Base-by-base conservation (phyloP, 2,113 vertebrate species). In the Phyllostomus discolor region DNA sequence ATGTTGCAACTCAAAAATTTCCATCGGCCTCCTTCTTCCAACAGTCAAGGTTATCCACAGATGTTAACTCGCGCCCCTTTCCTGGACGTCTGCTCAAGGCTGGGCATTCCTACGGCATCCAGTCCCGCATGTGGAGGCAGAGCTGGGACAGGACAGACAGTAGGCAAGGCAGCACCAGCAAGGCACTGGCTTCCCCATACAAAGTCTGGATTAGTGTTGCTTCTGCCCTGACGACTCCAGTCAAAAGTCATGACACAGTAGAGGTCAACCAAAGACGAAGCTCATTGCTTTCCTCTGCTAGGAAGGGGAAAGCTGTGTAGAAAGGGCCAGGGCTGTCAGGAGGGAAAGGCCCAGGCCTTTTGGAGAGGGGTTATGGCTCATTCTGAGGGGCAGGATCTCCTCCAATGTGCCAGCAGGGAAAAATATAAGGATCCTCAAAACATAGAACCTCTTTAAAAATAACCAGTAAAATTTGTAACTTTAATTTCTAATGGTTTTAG, bases 401-500 rank as follows among this genome's bases (percentile, higher is more conserved):
- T 73, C 5, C 4, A 41, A 10, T 33, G 20, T 0, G 2, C 54
- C 75, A 22, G 57, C 70, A 94, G 48, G 20, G 41, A n/a, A 94
- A 88, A 52, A 80, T 16, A 2, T 38, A 31, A 75, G 46, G 28
- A 70, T 43, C 24, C 24, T 59, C 41, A 43, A 75, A 90, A 41
- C 46, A 11, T 67, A 57, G 69, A 83, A 79, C 59, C 22, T 33
- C 43, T 91, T 91, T 89, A 10, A 67, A 95, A 95, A 48, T 26
- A 62, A 62, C 7, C 79, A 80, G 41, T 88, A 80, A 75, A 57
- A 59, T 1, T 3, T 62, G 7, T 73, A 38, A 81, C 48, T 70
- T 91, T 88, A 70, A 72, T 94, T 95, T 48, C 84, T 83, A 90
- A 80, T 83, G 57, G 5, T 43, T 72, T 73, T 89, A 43, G 20